phyloP scores from a whole-genome alignment of 2,113 vertebrate species.

The Tupaia tana region DNA sequence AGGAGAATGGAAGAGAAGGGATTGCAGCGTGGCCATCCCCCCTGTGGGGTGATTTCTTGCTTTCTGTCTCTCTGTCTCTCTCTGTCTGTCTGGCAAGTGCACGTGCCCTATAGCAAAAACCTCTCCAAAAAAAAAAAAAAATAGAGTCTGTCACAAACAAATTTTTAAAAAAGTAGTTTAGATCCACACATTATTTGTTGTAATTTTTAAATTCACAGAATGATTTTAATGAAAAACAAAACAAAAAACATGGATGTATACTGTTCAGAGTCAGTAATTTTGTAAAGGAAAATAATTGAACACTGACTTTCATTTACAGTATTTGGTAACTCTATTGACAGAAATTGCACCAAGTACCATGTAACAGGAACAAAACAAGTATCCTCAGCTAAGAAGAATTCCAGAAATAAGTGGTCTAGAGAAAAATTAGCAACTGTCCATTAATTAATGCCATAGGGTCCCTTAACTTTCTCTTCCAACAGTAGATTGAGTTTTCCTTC shows the following conservation, averaged over 20 bases:
- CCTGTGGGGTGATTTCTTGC: too few species aligned
- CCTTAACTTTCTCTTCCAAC: background rate
- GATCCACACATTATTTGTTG: background rate
- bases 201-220: too few species aligned
- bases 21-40: too few species aligned
- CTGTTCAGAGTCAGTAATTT: background rate
- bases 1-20: too few species aligned
- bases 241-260: background rate
- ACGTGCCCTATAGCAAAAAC: too few species aligned
- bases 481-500: background rate
- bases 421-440: background rate
- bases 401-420: background rate
- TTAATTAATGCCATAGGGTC: background rate
- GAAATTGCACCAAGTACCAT: background rate
- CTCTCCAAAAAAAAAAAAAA: too few species aligned
- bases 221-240: too few species aligned
- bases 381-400: background rate
- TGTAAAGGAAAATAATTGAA: background rate
- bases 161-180: background rate
- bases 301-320: background rate
- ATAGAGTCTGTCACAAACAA: background rate
- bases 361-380: conserved; percentile 5
- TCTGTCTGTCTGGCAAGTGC: too few species aligned
- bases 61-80: too few species aligned
- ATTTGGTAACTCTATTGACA: background rate